Evolutionary conservation across 1,140 invertebrate genomes (phyloP), one percentile per base, ranked within the genome.

Genomic region (Daktulosphaira vitifoliae): DNA sequence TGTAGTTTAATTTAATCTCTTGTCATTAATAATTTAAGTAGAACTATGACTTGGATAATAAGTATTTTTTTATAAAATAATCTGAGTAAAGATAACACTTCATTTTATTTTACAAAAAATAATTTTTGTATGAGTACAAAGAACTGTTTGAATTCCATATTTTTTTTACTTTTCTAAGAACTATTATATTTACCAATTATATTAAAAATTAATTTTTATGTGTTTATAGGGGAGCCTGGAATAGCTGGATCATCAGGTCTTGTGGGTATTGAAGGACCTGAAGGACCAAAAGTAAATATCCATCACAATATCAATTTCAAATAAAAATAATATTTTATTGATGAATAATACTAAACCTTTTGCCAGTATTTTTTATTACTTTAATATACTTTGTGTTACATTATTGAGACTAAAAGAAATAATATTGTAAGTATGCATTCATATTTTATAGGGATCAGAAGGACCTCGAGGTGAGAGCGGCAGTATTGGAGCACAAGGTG

Each of bases 391-490:
- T 6, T 48, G n/a, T 16, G 4, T n/a, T 7, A 48, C n/a, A 48
- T 48, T 48, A 48, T 48, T 7, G n/a, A 48, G 7, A 11, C 13
- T 51, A 18, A 51, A 25, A 13, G 5, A 51, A 18, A 20, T 48
- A 6, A 50, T 22, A 16, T 23, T 4, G 22, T 16, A 6, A 46
- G 9, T 50, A 23, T 22, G 26, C n/a, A 50, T n/a, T n/a, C n/a
- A 42, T 13, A 13, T 59, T n/a, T 66, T 54, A 26, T 46, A 70
- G 80, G 86, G 86, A 49, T 80, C 81, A 66, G 85, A 89, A 77
- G 88, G 88, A 9, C 86, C 86, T 4, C 74, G 83, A 70, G 89
- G 88, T 11, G 86, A 90, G 76, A 79, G 80, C 64, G 89, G 89
- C 3, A 75, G 80, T 8, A 76, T 80, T 26, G 89, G 89, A 13